phyloP scores from a whole-genome alignment of 2,113 vertebrate genomes.

The Pogona vitticeps region DNA sequence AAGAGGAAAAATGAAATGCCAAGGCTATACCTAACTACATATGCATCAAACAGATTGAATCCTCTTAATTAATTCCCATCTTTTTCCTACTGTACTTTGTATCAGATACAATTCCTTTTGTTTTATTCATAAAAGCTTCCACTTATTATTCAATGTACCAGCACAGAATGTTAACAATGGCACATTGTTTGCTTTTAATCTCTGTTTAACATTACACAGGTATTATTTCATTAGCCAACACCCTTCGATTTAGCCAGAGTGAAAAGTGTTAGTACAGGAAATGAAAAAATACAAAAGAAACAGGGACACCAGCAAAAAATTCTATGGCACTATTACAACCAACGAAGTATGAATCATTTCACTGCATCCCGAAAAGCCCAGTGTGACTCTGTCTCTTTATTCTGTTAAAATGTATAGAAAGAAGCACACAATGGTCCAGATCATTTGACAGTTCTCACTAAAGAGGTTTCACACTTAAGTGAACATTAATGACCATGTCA shows the following conservation, averaged over 20 bases:
- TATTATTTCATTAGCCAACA: background rate
- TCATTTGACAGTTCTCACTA: constrained; percentile 11
- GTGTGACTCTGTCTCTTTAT: too few relatives aligned
- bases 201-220: background rate
- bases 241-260: background rate
- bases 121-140: background rate
- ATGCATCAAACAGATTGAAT: background rate
- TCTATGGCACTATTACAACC: too few relatives aligned
- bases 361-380: too few relatives aligned
- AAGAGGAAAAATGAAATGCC: background rate
- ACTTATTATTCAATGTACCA: background rate
- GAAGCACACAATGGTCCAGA: background rate
- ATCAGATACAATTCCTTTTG: background rate
- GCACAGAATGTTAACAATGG: background rate
- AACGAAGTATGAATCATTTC: too few relatives aligned
- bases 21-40: background rate
- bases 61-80: background rate
- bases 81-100: background rate
- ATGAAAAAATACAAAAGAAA: too few relatives aligned
- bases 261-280: background rate
- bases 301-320: too few relatives aligned
- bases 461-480: constrained; percentile 3
- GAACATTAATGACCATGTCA: background rate
- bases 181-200: background rate
- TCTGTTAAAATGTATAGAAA: background rate